Percentiles rank a stretch among this genome's conserved stretches.
phyloP scores from a whole-genome alignment of 2,797 vertebrate species.

The Sebastes taczanowskii region DNA sequence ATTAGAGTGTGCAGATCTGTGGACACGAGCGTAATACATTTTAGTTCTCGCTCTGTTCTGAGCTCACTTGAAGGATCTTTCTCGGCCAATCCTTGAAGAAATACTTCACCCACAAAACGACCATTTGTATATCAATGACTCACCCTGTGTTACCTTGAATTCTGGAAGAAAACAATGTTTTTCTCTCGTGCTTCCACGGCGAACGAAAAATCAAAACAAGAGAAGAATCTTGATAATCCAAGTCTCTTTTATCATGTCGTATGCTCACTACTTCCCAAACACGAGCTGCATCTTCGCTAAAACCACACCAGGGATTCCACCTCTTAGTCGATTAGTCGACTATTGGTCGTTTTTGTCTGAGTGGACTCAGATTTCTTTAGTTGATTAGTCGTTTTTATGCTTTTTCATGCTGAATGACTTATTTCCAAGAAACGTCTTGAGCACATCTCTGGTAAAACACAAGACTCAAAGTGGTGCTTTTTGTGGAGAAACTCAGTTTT shows the following conservation, averaged over 20 bases:
- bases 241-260: accelerated
- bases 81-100: neutral
- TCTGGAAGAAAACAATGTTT: neutral
- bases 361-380: too few species aligned
- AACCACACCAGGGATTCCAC: too few species aligned
- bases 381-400: too few species aligned
- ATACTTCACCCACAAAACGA: neutral
- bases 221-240: neutral
- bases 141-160: neutral
- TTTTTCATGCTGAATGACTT: too few species aligned
- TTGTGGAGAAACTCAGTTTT: too few species aligned
- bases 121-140: neutral
- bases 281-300: too few species aligned
- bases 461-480: too few species aligned
- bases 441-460: too few species aligned
- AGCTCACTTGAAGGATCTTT: neutral
- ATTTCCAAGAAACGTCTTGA: too few species aligned
- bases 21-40: too few species aligned
- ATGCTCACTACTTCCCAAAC: neutral
- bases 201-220: neutral
- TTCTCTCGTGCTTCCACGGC: neutral
- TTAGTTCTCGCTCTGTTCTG: neutral
- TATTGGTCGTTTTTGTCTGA: accelerated
- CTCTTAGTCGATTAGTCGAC: too few species aligned
- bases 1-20: neutral